These are phyloP conservation scores for Varanus komodoensis DNA, from an alignment of 2,113 vertebrate genomes.

Conservation along the genomic window DNA sequence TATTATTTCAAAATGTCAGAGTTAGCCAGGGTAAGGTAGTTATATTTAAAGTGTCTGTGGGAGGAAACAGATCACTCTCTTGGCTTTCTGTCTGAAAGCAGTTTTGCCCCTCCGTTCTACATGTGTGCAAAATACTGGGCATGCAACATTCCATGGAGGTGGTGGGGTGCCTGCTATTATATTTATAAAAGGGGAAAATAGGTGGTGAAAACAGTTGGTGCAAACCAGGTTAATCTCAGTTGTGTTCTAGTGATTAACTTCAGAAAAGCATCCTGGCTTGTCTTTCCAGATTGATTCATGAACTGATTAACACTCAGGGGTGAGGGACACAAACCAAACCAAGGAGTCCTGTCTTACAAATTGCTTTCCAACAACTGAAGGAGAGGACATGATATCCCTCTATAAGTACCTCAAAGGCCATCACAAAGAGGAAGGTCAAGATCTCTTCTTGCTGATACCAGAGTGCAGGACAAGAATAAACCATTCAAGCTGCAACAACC, in stretches of 20 bases:
- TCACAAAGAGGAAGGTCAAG: too few species aligned
- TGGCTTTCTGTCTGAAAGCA: background rate
- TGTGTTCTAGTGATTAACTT: background rate
- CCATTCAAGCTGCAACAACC: too few species aligned
- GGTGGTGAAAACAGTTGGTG: background rate
- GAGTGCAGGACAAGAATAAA: too few species aligned
- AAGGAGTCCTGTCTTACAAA: background rate
- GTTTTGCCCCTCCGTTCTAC: background rate
- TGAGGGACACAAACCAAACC: background rate
- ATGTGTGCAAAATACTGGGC: background rate
- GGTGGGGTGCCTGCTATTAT: background rate
- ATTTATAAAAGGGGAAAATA: too few species aligned
- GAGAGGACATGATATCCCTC: too few species aligned
- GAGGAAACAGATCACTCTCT: background rate
- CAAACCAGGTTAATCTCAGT: background rate
- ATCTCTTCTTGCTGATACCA: too few species aligned
- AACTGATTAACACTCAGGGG: conserved; percentile 2
- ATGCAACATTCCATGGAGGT: background rate
- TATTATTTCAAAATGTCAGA: conserved; percentile 7
- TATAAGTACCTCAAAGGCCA: too few species aligned
- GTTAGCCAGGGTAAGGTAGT: background rate
- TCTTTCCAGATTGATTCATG: background rate
- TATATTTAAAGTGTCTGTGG: background rate
- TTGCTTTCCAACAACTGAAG: too few species aligned
- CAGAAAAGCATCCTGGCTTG: background rate